Percentiles rank a stretch among this genome's conserved stretches.
Evolutionary conservation across 2,888 invertebrate genomes (phyloP).

Genomic region (Isoperla grammatica): DNA sequence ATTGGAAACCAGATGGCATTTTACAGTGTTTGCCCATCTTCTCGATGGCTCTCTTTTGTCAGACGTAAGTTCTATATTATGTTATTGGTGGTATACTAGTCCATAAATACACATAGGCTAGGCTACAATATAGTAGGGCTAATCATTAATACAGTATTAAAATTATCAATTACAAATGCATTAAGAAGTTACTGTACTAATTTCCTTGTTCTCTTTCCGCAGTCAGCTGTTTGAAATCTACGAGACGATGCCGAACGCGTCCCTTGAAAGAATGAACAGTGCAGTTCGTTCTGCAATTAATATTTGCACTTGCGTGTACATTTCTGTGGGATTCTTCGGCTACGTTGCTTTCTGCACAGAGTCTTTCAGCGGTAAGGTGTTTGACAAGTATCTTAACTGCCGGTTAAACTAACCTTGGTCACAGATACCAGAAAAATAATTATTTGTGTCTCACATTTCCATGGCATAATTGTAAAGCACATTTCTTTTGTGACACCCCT

Average conservation of each 20-base stretch:
- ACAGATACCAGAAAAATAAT: not conserved
- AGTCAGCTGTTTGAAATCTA: constrained; percentile 93
- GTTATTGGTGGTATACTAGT: no score
- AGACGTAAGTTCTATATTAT: constrained; percentile 71
- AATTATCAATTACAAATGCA: no score
- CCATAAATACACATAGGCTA: no score
- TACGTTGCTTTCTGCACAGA: constrained; percentile 82
- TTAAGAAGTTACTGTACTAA: no score
- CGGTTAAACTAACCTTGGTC: not conserved
- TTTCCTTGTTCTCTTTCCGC: constrained; percentile 46
- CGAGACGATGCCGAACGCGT: constrained; percentile 80
- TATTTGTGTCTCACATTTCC: not conserved
- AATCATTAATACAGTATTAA: no score
- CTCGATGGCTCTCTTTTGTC: constrained; percentile 94
- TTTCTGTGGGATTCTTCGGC: constrained; percentile 88
- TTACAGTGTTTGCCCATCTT: constrained; percentile 93
- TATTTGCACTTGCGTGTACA: constrained; percentile 85
- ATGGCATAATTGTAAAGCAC: not conserved
- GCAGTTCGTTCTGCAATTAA: constrained; percentile 85
- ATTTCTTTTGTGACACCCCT: no score
- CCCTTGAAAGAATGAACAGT: constrained; percentile 80
- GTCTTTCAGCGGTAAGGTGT: constrained; percentile 59
- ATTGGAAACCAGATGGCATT: constrained; percentile 80
- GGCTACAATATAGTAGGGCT: no score
- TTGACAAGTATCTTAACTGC: not conserved